Percentiles rank a stretch among this genome's conserved stretches.
phyloP scores from a whole-genome alignment of 2,113 vertebrate species.

The Strix aluco region DNA sequence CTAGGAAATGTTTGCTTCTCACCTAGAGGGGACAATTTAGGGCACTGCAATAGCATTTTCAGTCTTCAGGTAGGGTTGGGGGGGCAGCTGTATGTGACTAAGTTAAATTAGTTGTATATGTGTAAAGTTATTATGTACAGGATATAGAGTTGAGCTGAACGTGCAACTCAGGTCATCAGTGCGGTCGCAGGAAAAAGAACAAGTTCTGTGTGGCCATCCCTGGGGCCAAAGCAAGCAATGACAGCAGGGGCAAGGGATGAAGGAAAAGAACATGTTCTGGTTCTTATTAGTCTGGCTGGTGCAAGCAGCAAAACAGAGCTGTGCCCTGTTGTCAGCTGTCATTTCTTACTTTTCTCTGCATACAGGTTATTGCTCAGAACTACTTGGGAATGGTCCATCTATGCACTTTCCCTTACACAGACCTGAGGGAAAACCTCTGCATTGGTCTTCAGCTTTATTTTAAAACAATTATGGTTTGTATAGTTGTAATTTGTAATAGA shows the following conservation, averaged over 20 bases:
- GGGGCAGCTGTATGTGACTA: background rate
- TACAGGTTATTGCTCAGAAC: background rate
- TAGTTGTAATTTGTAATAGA: background rate
- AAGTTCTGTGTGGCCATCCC: background rate
- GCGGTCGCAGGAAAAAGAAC: background rate
- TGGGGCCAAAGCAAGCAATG: background rate
- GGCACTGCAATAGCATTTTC: background rate
- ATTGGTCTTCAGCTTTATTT: background rate
- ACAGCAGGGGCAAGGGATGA: background rate
- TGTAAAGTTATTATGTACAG: background rate
- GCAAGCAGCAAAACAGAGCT: background rate
- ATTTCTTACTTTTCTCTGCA: background rate
- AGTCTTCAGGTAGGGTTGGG: background rate
- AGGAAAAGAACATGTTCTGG: rapidly evolving
- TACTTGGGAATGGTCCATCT: background rate
- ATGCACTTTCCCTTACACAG: background rate
- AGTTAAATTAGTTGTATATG: background rate
- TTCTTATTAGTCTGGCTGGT: background rate
- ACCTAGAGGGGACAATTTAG: background rate
- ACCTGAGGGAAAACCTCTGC: background rate
- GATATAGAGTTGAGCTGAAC: background rate
- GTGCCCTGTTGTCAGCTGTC: background rate
- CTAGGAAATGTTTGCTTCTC: background rate
- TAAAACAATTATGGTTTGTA: background rate
- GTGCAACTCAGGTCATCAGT: rapidly evolving